Base-by-base conservation (phyloP, 2,113 vertebrate species). In the Gila orcuttii region DNA sequence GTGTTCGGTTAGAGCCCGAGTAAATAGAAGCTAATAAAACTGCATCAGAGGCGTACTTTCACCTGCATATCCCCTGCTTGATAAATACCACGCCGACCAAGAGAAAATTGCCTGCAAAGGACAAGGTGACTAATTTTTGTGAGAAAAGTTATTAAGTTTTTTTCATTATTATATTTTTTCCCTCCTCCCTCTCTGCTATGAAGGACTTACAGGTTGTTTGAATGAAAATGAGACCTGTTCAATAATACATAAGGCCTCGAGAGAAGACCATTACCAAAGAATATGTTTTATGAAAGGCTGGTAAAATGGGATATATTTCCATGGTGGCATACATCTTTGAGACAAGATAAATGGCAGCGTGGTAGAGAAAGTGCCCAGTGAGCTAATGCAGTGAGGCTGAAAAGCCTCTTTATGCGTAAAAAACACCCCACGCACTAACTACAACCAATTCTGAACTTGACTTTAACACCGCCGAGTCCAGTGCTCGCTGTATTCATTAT, bases 171-270 rank as follows among this genome's bases (percentile, higher is more conserved):
- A 83, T 73, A 79, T 64, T 76, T 79, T 68, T n/a, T 21, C 33
- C 31, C 55, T 45, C 68, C 73, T 19, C n/a, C 28, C 73, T 85
- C 81, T 88, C 69, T 36, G 55, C 87, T 28, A 36, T 88, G 87
- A 91, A 90, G 88, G 90, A 90, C 90, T 93, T 92, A 88, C 92
- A 91, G 92, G 91, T 93, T 92, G 92, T 91, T 93, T 94, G 91
- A 94, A 93, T 94, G 92, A 93, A 94, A 94, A 93, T 93, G 89
- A 93, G 92, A 88, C 80, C 89, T 91, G 89, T 93, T 94, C 90
- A 93, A 93, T 94, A 94, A 94, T 93, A 93, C 91, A 94, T 94
- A 92, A 93, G 90, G 91, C 87, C 91, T 92, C 86, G 91, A 88
- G 89, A 87, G 88, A 92, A 88, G 89, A 91, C 91, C 90, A 94